A percentile compares a stretch with the other conserved stretches of the same genome.
Conservation (phyloP, 2,888 invertebrate genomes). For the Boloria euphrosyne region DNA sequence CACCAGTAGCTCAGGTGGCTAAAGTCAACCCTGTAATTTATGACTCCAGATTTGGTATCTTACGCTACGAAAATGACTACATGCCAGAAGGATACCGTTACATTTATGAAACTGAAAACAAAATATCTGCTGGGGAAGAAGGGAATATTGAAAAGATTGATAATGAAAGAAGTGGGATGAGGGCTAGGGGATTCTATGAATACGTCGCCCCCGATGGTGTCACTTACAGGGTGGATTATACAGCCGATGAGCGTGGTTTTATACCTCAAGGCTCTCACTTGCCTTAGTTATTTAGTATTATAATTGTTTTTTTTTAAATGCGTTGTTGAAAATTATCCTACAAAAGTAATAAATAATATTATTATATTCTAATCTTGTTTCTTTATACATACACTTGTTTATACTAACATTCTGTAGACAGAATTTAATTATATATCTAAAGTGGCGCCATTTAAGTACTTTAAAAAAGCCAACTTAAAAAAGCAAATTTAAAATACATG, state of each 20-base stretch:
- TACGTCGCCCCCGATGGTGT: constrained; percentile 68
- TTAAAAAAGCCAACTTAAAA: no score
- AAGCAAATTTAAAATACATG: no score
- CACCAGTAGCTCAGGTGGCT: constrained; percentile 20
- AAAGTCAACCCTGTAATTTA: constrained; percentile 27
- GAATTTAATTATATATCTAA: no score
- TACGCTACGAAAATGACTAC: constrained; percentile 66
- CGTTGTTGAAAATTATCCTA: constrained; percentile 26
- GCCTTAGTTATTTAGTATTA: constrained; percentile 49
- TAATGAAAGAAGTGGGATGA: constrained; percentile 53
- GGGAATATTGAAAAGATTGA: constrained; percentile 63
- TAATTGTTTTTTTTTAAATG: constrained; percentile 1
- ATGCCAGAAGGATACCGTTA: constrained; percentile 70
- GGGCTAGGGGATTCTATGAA: constrained; percentile 70
- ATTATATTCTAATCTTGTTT: no score
- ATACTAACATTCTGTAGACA: no score
- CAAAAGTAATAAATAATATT: constrained; percentile 6
- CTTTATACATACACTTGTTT: no score
- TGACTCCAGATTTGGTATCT: constrained; percentile 70
- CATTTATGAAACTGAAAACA: constrained; percentile 75
- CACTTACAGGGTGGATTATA: constrained; percentile 74
- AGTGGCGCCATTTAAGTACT: no score
- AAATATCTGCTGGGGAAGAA: constrained; percentile 71
- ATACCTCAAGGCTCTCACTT: constrained; percentile 62
- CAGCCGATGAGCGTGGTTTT: constrained; percentile 74